A percentile compares a stretch with the other conserved stretches of the same genome.
Evolutionary conservation across 2,797 vertebrate species (phyloP).

Genomic region (Pyrocephalus nanus): DNA sequence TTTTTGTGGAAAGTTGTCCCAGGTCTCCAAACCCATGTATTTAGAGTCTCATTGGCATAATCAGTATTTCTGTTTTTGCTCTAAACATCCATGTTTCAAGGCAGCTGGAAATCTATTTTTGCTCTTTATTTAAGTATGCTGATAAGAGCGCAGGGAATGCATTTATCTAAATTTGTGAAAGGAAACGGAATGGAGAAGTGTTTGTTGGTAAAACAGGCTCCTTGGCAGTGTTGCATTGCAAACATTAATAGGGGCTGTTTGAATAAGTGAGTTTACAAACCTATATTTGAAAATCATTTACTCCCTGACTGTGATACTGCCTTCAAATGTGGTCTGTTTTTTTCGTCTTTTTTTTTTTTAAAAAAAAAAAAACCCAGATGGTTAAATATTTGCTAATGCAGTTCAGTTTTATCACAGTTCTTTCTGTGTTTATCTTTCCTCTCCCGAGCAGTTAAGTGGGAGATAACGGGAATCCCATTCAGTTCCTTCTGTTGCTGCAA

Average conservation of each 20-base stretch:
- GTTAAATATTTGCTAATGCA: constrained; percentile 79
- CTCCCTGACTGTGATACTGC: constrained; percentile 50
- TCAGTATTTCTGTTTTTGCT: neutral
- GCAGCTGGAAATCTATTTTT: neutral
- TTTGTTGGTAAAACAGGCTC: constrained; percentile 54
- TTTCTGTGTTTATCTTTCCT: constrained; percentile 75
- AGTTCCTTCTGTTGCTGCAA: constrained; percentile 54
- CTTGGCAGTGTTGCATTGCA: constrained; percentile 62
- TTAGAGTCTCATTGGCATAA: neutral
- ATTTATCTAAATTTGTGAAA: constrained; percentile 59
- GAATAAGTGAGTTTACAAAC: constrained; percentile 54
- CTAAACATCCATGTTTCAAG: neutral
- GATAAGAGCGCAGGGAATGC: constrained; percentile 65
- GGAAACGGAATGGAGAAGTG: constrained; percentile 52
- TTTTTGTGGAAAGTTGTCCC: neutral
- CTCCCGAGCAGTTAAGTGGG: constrained; percentile 70
- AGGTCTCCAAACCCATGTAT: neutral
- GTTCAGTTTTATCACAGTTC: constrained; percentile 73
- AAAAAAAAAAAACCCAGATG: constrained; percentile 18
- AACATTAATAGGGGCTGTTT: constrained; percentile 62
- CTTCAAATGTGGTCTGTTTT: constrained; percentile 68
- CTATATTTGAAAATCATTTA: constrained; percentile 60
- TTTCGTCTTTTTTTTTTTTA: neutral
- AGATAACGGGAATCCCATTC: constrained; percentile 72
- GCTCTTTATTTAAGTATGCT: constrained; percentile 35